Conservation (phyloP, 2,888 invertebrate species). For the Cataglyphis albicans region DNA sequence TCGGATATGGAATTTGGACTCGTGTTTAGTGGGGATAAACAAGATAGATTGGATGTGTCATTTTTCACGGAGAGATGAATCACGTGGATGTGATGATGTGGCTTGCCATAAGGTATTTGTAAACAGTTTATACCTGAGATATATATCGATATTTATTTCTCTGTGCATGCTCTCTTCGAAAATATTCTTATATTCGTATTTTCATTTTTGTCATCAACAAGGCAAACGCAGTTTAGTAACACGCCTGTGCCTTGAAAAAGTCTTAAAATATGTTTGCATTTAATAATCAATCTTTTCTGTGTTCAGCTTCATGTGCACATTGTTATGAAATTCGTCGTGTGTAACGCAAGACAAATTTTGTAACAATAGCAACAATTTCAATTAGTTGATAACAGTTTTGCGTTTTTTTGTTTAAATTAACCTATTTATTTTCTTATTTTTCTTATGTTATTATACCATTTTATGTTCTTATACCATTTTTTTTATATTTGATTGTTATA, state of each 20-base stretch:
- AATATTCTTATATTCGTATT: conserved; percentile 47
- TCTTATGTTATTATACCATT: not conserved
- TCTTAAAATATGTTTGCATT: conserved; percentile 61
- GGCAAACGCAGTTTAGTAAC: conserved; percentile 49
- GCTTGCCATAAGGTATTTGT: conserved; percentile 75
- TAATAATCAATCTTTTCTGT: conserved; percentile 59
- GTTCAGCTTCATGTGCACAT: conserved; percentile 56
- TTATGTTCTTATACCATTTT: too few relatives aligned
- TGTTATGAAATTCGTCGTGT: conserved; percentile 25
- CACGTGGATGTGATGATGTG: conserved; percentile 48
- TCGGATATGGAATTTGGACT: conserved; percentile 73
- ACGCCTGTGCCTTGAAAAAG: conserved; percentile 37
- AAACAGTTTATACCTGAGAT: conserved; percentile 73
- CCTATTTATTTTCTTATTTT: conserved; percentile 21
- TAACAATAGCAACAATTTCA: conserved; percentile 10
- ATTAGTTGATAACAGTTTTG: conserved; percentile 35
- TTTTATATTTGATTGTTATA: conserved; percentile 28
- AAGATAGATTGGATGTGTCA: conserved; percentile 73
- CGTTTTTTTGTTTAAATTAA: conserved; percentile 42
- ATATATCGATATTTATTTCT: conserved; percentile 70
- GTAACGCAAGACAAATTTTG: not conserved
- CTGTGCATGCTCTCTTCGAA: conserved; percentile 73
- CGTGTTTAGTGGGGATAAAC: conserved; percentile 62
- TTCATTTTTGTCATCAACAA: conserved; percentile 49
- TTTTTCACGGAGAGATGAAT: conserved; percentile 70